Conservation (phyloP, 2,888 invertebrate species). For the Drosophila ezoana region DNA sequence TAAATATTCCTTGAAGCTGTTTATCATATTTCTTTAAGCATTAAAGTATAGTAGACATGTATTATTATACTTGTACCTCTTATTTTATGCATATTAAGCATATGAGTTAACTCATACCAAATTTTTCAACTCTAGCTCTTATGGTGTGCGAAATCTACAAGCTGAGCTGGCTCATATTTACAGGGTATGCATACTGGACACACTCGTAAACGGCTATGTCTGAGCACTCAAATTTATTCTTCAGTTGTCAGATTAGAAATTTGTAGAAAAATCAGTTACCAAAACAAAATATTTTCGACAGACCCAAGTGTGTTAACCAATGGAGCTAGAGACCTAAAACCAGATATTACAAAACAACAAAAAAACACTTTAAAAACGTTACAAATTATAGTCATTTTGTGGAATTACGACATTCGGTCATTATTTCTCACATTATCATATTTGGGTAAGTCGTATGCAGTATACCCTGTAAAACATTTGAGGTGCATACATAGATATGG, state of each 20-base stretch:
- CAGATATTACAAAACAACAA: background rate
- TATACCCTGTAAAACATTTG: background rate
- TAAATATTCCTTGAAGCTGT: background rate
- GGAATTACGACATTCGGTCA: conserved; percentile 13
- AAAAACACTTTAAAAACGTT: background rate
- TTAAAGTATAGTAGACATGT: too few relatives aligned
- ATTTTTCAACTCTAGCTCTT: background rate
- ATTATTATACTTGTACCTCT: too few relatives aligned
- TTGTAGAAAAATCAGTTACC: background rate
- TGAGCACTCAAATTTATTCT: conserved; percentile 8
- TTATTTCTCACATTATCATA: background rate
- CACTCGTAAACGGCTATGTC: background rate
- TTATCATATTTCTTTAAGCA: too few relatives aligned
- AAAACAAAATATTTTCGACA: conserved; percentile 12
- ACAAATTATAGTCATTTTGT: conserved; percentile 16
- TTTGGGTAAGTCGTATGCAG: conserved; percentile 28
- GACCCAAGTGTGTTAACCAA: conserved; percentile 14
- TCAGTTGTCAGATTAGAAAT: conserved; percentile 11
- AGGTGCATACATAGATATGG: too few relatives aligned
- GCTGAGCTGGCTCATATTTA: background rate
- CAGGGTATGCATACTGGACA: background rate
- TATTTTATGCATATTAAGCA: too few relatives aligned
- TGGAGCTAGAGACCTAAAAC: conserved; percentile 19
- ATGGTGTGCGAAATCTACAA: background rate
- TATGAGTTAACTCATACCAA: background rate